A percentile compares a stretch with the other conserved stretches of the same genome.
phyloP scores from a whole-genome alignment of 2,888 invertebrate species.

The Cephus pulcher region DNA sequence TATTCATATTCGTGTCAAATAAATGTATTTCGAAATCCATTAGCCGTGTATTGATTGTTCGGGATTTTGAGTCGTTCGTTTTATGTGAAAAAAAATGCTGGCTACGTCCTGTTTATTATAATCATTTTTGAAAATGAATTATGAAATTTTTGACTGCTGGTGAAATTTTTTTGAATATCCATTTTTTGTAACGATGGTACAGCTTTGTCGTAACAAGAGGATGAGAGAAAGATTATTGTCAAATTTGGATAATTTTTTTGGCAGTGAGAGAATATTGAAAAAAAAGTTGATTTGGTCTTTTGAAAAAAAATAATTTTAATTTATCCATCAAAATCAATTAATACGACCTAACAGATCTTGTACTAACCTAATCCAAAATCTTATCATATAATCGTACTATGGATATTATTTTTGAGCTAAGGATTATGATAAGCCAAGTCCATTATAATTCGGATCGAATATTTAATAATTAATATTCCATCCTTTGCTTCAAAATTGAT shows the following conservation, averaged over 20 bases:
- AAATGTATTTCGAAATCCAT: background rate
- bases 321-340: background rate
- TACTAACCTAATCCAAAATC: background rate
- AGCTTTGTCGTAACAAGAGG: background rate
- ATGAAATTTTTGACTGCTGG: background rate
- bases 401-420: background rate
- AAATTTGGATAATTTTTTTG: background rate
- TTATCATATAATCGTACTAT: background rate
- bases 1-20: background rate
- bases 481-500: background rate
- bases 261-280: background rate
- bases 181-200: background rate
- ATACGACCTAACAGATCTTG: background rate
- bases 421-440: background rate
- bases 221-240: background rate
- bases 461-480: background rate
- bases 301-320: background rate
- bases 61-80: background rate
- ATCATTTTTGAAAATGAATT: background rate
- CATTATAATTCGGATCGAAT: background rate
- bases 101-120: background rate
- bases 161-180: background rate
- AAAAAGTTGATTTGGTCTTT: background rate
- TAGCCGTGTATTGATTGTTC: background rate
- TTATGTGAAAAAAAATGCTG: background rate